Conservation (phyloP, 2,797 vertebrate genomes). For the Luscinia luscinia region DNA sequence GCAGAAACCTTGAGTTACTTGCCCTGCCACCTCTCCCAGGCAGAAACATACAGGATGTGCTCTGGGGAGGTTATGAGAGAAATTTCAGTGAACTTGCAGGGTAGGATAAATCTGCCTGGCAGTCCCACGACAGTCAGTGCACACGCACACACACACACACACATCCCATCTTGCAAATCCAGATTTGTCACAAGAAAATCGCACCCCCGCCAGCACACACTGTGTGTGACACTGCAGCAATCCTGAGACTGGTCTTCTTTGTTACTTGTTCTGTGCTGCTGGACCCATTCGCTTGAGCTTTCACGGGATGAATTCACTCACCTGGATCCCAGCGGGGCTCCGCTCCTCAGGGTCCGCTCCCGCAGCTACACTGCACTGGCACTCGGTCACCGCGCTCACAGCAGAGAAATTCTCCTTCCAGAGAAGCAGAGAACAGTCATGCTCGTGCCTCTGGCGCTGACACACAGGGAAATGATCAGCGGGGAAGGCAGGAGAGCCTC, state of each 20-base stretch:
- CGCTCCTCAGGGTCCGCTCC: neutral
- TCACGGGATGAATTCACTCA: slow-evolving; percentile 32
- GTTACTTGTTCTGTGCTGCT: neutral
- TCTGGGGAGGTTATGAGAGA: neutral
- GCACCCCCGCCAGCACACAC: rapidly evolving
- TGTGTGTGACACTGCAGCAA: neutral
- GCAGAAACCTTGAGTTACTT: neutral
- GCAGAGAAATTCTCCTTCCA: slow-evolving; percentile 30
- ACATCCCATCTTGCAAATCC: neutral
- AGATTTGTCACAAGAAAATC: neutral
- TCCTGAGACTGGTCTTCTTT: neutral
- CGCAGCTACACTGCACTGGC: neutral
- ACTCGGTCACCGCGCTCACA: slow-evolving; percentile 38
- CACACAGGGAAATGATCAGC: slow-evolving; percentile 20
- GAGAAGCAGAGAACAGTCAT: slow-evolving; percentile 12
- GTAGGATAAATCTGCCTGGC: neutral
- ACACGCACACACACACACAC: neutral
- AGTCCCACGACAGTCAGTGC: neutral
- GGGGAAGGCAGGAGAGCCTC: neutral
- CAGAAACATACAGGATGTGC: neutral
- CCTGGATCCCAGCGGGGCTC: slow-evolving; percentile 19
- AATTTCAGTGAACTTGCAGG: neutral
- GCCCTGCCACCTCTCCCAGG: neutral
- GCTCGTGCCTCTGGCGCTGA: slow-evolving; percentile 46
- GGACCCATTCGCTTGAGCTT: neutral